A percentile compares a stretch with the other conserved stretches of the same genome.
Conservation (phyloP, 2,888 invertebrate genomes). For the Epinotia nisella region DNA sequence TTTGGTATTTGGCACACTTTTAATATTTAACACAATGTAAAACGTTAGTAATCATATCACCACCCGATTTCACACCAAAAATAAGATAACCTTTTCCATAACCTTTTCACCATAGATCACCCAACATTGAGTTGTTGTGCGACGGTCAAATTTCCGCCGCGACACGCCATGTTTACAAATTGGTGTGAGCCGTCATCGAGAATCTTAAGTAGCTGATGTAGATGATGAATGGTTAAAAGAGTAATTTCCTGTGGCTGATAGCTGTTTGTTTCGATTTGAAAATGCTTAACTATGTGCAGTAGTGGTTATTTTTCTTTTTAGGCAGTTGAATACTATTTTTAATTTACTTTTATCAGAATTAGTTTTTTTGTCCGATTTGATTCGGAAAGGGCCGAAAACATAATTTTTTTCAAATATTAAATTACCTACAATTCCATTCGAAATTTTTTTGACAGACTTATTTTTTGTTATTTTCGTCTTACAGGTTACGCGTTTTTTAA, state of each 20-base stretch:
- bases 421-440: too few species aligned
- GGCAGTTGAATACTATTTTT: too few species aligned
- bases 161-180: slow-evolving; percentile 31
- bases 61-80: neutral
- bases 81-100: slow-evolving; percentile 14
- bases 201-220: slow-evolving; percentile 22
- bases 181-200: slow-evolving; percentile 1
- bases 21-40: neutral
- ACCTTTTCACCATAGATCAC: slow-evolving; percentile 23
- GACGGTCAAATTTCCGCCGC: slow-evolving; percentile 31
- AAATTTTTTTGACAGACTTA: too few species aligned
- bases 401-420: too few species aligned
- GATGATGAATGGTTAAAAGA: slow-evolving; percentile 27
- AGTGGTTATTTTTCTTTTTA: too few species aligned
- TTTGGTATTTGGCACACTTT: too few species aligned
- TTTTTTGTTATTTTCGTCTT: too few species aligned
- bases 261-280: slow-evolving; percentile 14
- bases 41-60: neutral
- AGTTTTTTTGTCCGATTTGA: too few species aligned
- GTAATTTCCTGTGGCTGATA: slow-evolving; percentile 23
- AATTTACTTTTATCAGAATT: too few species aligned
- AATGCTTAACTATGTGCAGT: too few species aligned
- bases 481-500: too few species aligned
- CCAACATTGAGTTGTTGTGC: slow-evolving; percentile 33
- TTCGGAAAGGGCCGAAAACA: too few species aligned